Evolutionary conservation across 1,140 invertebrate genomes (phyloP).

Genomic region (Riptortus pedestris): DNA sequence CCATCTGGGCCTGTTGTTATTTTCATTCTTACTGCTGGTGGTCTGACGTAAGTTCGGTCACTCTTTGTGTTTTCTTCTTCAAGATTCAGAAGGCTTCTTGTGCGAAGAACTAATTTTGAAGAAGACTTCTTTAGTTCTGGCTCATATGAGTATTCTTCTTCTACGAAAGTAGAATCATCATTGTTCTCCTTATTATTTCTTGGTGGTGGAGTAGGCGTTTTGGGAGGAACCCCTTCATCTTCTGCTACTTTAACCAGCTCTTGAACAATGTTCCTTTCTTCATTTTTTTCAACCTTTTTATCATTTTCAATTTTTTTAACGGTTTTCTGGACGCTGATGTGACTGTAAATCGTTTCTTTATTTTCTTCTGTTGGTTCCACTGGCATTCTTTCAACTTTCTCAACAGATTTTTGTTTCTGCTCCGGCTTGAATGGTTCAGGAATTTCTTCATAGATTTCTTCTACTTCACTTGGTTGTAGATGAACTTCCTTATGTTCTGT

Average conservation of each 20-base stretch:
- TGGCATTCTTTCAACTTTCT: neutral
- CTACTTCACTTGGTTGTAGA: neutral
- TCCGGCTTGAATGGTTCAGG: neutral
- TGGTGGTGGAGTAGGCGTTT: conserved; percentile 1
- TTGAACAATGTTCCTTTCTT: neutral
- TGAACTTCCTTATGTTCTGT: neutral
- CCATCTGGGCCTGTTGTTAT: conserved; percentile 30
- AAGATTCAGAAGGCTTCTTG: conserved; percentile 32
- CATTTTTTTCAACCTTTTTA: neutral
- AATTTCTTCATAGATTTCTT: neutral
- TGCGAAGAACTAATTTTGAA: conserved; percentile 31
- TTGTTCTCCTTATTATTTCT: conserved; percentile 10
- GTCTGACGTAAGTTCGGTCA: conserved; percentile 6
- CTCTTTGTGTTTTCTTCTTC: conserved; percentile 23
- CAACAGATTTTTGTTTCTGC: neutral
- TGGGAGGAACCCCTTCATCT: neutral
- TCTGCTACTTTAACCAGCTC: conserved; percentile 4
- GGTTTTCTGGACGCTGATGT: neutral
- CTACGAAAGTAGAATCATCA: conserved; percentile 23
- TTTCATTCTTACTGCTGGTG: conserved; percentile 23
- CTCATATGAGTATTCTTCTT: conserved; percentile 34
- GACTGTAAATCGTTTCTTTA: conserved; percentile 2
- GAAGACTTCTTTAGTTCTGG: conserved; percentile 29
- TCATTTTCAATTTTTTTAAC: neutral
- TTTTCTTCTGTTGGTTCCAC: neutral